Base-by-base conservation (phyloP, 2,113 vertebrate genomes). In the Rhodinocichla rosea region DNA sequence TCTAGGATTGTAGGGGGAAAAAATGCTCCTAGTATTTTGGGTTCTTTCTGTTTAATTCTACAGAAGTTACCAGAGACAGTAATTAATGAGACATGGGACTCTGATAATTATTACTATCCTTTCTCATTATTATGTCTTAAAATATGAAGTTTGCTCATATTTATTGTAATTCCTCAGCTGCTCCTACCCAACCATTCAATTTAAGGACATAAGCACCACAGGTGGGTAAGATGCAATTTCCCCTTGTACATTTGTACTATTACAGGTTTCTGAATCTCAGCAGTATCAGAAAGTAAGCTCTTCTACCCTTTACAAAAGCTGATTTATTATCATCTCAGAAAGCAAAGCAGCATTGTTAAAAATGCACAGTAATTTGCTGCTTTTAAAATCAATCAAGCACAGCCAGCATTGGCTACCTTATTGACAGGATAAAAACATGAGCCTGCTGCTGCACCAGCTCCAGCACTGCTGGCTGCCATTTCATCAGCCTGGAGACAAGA, bases 281-380 rank as follows among this genome's bases (percentile, higher is more conserved):
- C 4, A 4, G 49, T n/a, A 75, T 26, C 16, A 40, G 44, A 85
- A 91, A 87, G 56, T 24, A 78, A 68, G 53, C 53, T 77, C 40
- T 83, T 77, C 35, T 76, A 57, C 32, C 23, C 10, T 32, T 60
- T 83, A 60, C 70, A 64, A 87, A 91, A 92, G 62, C 32, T 68
- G 57, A 94, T 94, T 93, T 87, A 90, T 91, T 91, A 73, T n/a
- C 1, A 1, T 52, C 70, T 91, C 67, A 67, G 39, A 55, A 94
- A 91, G 68, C 70, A 35, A 91, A 30, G 24, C 60, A 68, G 44
- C 15, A 35, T 44, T 13, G 1, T 89, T 93, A 76, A 88, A 87
- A 85, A 88, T 35, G 44, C 53, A 79, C 24, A 57, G 65, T 90
- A 87, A 96, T 94, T 94, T 96, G 44, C 70, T 76, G 67, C n/a